Evolutionary conservation across 1,140 invertebrate genomes (phyloP).

Genomic region (Atta cephalotes): DNA sequence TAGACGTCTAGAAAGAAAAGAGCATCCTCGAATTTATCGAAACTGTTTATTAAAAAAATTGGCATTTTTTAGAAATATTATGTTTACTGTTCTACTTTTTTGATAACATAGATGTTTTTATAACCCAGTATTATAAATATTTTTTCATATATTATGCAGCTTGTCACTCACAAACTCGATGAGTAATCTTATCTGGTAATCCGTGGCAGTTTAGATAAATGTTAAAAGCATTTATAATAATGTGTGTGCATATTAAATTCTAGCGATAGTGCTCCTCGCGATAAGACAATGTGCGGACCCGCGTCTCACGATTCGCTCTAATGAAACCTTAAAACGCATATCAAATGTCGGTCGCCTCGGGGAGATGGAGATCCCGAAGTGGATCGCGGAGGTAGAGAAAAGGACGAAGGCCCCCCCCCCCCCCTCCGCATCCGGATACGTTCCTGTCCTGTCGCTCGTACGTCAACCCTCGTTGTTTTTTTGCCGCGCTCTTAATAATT

Average conservation of each 20-base stretch:
- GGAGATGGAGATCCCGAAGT: constrained; percentile 44
- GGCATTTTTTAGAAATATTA: not conserved
- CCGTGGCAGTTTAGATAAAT: not conserved
- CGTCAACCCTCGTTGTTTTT: constrained; percentile 86
- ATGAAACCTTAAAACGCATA: constrained; percentile 17
- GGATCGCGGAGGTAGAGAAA: constrained; percentile 36
- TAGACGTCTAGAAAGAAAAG: not conserved
- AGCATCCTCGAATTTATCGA: not conserved
- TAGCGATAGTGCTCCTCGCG: not conserved
- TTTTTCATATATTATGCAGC: not conserved
- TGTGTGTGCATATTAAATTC: not conserved
- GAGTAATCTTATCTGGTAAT: not conserved
- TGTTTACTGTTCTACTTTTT: not conserved
- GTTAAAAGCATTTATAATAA: not conserved
- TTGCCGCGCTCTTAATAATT: constrained; percentile 85
- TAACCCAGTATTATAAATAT: too few species aligned
- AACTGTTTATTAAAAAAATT: not conserved
- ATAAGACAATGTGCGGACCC: constrained; percentile 22
- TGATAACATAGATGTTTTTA: not conserved
- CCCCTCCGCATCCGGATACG: constrained; percentile 71
- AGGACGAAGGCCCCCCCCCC: constrained; percentile 58
- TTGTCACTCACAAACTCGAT: not conserved
- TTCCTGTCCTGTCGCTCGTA: constrained; percentile 80
- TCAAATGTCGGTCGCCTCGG: constrained; percentile 31
- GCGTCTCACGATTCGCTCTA: constrained; percentile 25